Conservation (phyloP, 2,797 vertebrate species). For the Enteromius paludinosus region DNA sequence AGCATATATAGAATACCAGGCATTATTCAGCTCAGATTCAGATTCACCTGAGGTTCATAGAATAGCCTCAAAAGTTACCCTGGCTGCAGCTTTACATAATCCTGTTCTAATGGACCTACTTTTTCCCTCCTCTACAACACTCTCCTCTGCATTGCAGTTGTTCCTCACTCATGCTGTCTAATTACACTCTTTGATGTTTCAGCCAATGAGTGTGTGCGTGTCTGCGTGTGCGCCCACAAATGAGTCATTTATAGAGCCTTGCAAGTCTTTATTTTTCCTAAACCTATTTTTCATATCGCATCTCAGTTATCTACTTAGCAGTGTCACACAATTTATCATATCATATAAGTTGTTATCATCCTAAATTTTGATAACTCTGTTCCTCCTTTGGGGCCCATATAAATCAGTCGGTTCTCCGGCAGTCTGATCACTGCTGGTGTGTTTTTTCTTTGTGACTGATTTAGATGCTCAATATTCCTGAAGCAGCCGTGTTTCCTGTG, state of each 20-base stretch:
- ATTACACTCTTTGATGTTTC: constrained; percentile 53
- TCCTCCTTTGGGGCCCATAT: not conserved
- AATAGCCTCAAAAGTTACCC: constrained; percentile 21
- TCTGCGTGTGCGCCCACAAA: constrained; percentile 35
- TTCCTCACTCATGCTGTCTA: constrained; percentile 53
- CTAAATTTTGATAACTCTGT: not conserved
- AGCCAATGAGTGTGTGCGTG: constrained; percentile 30
- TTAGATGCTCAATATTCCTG: constrained; percentile 16
- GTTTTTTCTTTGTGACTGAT: not conserved
- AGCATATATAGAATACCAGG: not conserved
- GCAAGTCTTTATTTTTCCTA: constrained; percentile 21
- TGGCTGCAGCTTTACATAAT: constrained; percentile 34
- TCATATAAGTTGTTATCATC: not conserved
- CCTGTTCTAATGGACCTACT: constrained; percentile 43
- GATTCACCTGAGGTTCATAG: constrained; percentile 16
- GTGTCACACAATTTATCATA: not conserved
- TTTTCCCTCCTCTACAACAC: constrained; percentile 21
- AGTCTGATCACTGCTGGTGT: not conserved
- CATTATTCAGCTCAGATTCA: not conserved
- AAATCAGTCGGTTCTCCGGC: not conserved
- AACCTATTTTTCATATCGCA: constrained; percentile 34
- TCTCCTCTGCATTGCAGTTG: constrained; percentile 59
- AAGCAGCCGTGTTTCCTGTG: not conserved
- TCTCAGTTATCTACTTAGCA: not conserved
- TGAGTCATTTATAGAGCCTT: constrained; percentile 47